phyloP scores from a whole-genome alignment of 2,888 invertebrate species.

The Oxycera nigricornis region DNA sequence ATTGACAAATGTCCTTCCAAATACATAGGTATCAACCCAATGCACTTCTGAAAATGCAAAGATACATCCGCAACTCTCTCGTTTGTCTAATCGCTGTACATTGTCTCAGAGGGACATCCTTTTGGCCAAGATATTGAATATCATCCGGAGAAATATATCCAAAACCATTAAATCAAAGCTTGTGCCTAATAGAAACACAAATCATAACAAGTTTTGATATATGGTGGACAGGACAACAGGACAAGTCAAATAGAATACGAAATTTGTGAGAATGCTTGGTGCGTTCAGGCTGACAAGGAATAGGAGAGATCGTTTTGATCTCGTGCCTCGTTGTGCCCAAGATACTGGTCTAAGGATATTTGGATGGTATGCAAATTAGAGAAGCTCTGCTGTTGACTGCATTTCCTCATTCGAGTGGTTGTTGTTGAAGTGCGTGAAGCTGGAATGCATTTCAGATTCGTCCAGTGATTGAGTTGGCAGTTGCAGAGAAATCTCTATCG shows the following conservation, averaged over 20 bases:
- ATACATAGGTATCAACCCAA: background rate
- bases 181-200: slow-evolving; percentile 47
- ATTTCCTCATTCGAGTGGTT: background rate
- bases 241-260: slow-evolving; percentile 47
- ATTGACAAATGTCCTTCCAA: slow-evolving; percentile 43
- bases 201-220: slow-evolving; percentile 48
- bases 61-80: background rate
- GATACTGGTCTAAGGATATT: slow-evolving; percentile 45
- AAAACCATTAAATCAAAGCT: slow-evolving; percentile 48
- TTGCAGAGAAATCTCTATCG: no score
- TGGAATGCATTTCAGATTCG: no score
- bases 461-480: no score
- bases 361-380: slow-evolving; percentile 46
- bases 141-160: slow-evolving; percentile 43
- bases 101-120: background rate
- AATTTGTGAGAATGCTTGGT: slow-evolving; percentile 41
- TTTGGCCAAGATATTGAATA: slow-evolving; percentile 39
- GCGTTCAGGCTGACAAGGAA: slow-evolving; percentile 15
- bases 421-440: background rate
- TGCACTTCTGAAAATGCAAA: background rate
- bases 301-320: background rate
- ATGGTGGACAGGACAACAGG: slow-evolving; percentile 47
- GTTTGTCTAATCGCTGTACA: background rate
- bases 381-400: slow-evolving; percentile 31
- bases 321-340: background rate